Base-by-base conservation (phyloP, 2,888 invertebrate species). In the Drosophila falleni region DNA sequence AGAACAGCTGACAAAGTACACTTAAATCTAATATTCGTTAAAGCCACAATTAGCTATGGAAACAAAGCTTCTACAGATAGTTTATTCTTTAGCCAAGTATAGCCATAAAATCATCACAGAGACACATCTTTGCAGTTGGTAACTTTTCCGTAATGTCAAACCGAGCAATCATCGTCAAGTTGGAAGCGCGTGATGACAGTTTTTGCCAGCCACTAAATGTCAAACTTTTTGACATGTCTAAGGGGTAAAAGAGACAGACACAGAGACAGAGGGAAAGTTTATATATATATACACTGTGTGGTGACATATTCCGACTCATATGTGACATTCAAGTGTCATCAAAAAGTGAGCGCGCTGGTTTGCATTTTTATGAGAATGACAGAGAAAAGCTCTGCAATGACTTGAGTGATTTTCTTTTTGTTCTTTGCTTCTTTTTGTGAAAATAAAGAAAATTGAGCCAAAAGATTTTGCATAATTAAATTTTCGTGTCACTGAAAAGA, bases 321-420 rank as follows among this genome's bases (percentile, higher is more conserved):
- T 89, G 81, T 81, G 89, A 89, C 89, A 89, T 87, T 84, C 85
- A 89, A 89, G 86, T 87, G 86, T 89, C 89, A 84, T 89, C 87
- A 87, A 74, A 75, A 75, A 67, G 64, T 61, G 68, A 69, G 58
- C 74, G 83, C 73, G 80, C 71, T 87, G 81, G 80, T 78, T 79
- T 81, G 85, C 87, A 87, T 86, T 87, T 83, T 81, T 88, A 88
- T 88, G 84, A 82, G 88, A 81, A 85, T 85, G 82, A 79, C 87
- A 77, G 79, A 72, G 76, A 72, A 67, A 84, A 78, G 73, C 71
- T 73, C 64, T 54, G 62, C 71, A 71, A 78, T 81, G 85, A 72
- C 87, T 84, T 77, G 79, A 87, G 74, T 74, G 85, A 81, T 83
- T 74, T 82, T 69, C 53, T 56, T 59, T 15, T 66, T 74, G 71